phyloP scores from a whole-genome alignment of 2,113 vertebrate genomes.

The Malurus melanocephalus region DNA sequence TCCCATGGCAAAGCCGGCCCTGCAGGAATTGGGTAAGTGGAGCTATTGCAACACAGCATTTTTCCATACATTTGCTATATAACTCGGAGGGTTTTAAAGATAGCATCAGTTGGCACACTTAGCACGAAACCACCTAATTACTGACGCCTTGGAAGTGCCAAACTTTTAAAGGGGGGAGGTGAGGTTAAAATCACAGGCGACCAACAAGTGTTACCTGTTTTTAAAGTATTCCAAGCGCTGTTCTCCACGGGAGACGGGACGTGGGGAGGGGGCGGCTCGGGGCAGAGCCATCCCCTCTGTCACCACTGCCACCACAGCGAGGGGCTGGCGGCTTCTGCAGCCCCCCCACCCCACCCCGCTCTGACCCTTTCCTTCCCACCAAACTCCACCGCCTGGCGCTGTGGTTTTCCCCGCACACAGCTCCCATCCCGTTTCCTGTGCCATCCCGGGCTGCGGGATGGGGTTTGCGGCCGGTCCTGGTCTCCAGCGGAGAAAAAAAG shows the following conservation, averaged over 20 bases:
- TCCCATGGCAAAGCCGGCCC: constrained; percentile 51
- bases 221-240: background rate
- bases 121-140: constrained; percentile 70
- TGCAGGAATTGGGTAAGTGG: constrained; percentile 63
- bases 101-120: constrained; percentile 68
- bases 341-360: background rate
- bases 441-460: background rate
- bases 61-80: constrained; percentile 57
- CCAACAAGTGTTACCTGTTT: constrained; percentile 56
- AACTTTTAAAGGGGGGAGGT: constrained; percentile 47
- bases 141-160: constrained; percentile 68
- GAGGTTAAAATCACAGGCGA: constrained; percentile 34
- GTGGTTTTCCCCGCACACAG: background rate
- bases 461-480: background rate
- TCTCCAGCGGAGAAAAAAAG: background rate
- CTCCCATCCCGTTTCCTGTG: background rate
- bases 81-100: constrained; percentile 64
- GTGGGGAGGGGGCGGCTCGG: background rate
- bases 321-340: background rate
- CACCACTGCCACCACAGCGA: background rate
- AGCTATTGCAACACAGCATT: constrained; percentile 61
- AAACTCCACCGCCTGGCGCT: background rate
- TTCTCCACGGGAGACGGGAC: background rate
- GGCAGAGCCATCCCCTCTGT: background rate
- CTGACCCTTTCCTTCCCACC: background rate